Evolutionary conservation across 2,797 vertebrate species (phyloP).

Genomic region (Phalloptychus januarius): DNA sequence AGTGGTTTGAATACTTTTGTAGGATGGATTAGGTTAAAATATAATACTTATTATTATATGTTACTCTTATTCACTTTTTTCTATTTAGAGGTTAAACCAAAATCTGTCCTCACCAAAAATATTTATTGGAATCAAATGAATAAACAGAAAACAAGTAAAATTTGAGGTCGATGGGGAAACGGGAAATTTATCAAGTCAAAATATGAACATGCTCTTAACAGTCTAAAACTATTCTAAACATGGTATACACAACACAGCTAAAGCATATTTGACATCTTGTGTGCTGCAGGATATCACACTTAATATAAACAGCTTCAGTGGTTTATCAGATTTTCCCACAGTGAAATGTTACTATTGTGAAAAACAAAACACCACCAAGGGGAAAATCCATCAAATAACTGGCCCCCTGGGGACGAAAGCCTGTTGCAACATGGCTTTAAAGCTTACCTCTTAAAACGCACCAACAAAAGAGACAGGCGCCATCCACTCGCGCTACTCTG

Average conservation of each 20-base stretch:
- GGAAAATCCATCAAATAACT: conserved; percentile 30
- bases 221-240: neutral
- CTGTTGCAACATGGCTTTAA: conserved; percentile 57
- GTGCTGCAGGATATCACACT: conserved; percentile 7
- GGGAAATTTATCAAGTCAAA: neutral
- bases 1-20: neutral
- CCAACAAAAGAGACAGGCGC: conserved; percentile 33
- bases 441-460: conserved; percentile 48
- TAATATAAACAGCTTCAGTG: conserved; percentile 5
- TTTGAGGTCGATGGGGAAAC: neutral
- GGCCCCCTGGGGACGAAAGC: conserved; percentile 39
- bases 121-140: neutral
- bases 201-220: neutral
- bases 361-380: conserved; percentile 23
- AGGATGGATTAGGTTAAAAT: neutral
- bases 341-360: conserved; percentile 26
- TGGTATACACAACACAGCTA: neutral
- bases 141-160: neutral
- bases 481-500: conserved; percentile 55
- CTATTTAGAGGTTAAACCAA: neutral
- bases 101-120: neutral
- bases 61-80: neutral
- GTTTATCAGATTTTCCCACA: conserved; percentile 24
- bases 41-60: neutral
- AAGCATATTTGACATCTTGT: neutral